Conservation (phyloP, 2,888 invertebrate species). For the Conomelus anceps region DNA sequence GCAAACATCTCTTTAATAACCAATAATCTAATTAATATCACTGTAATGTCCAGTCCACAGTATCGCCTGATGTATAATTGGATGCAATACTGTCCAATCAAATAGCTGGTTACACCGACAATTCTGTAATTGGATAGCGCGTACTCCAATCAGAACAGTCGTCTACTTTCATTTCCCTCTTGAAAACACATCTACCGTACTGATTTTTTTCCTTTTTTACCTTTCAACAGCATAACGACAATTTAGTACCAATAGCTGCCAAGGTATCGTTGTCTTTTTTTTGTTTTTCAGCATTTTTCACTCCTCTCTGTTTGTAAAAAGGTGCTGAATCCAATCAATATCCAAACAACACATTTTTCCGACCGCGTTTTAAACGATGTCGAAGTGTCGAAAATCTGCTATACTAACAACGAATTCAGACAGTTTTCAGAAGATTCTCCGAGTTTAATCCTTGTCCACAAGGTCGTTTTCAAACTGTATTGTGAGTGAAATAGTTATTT, state of each 20-base stretch:
- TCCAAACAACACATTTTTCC: not conserved
- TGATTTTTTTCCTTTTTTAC: not conserved
- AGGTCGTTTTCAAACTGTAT: too few relatives aligned
- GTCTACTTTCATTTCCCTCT: not conserved
- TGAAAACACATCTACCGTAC: not conserved
- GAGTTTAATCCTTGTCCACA: not conserved
- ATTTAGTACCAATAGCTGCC: not conserved
- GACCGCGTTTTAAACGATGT: not conserved
- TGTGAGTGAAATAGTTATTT: too few relatives aligned
- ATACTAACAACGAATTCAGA: not conserved
- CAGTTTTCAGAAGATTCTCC: not conserved
- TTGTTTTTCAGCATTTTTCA: not conserved
- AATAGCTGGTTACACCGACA: not conserved
- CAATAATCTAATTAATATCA: too few relatives aligned
- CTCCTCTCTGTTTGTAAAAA: not conserved
- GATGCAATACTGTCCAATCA: not conserved
- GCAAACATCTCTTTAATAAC: too few relatives aligned
- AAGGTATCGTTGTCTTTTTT: not conserved
- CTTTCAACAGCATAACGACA: not conserved
- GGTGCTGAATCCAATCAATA: not conserved
- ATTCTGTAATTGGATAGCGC: not conserved
- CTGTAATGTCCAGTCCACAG: not conserved
- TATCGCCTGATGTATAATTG: not conserved
- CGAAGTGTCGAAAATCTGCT: not conserved
- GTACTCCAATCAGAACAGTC: not conserved